phyloP scores from a whole-genome alignment of 1,140 invertebrate species.

The Aphidius ervi region DNA sequence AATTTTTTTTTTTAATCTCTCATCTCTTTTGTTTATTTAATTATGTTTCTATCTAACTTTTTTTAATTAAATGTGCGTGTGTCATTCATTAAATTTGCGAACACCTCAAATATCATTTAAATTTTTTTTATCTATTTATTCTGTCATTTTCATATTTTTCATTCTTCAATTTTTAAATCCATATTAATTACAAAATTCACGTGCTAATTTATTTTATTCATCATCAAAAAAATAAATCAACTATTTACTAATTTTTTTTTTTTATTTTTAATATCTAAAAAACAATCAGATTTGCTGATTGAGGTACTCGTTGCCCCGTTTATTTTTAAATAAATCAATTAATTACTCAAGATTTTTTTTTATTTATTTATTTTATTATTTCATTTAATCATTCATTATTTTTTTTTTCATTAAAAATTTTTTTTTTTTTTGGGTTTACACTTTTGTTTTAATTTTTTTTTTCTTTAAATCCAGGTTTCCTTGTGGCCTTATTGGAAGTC shows the following conservation, averaged over 20 bases:
- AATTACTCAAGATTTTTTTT: constrained; percentile 16
- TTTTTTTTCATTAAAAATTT: constrained; percentile 17
- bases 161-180: not conserved
- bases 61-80: constrained; percentile 10
- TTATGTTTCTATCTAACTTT: constrained; percentile 7
- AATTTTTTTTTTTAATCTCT: constrained; percentile 7
- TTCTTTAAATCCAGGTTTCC: not conserved
- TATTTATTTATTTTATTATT: constrained; percentile 21
- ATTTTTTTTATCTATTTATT: not conserved
- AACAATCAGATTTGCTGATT: constrained; percentile 25
- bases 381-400: constrained; percentile 18
- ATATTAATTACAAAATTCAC: constrained; percentile 1
- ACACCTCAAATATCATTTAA: not conserved
- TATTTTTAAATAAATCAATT: constrained; percentile 15
- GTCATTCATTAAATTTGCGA: not conserved
- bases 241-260: constrained; percentile 22
- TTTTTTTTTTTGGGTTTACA: constrained; percentile 16
- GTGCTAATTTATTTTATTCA: constrained; percentile 16
- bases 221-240: constrained; percentile 29
- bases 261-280: constrained; percentile 20
- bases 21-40: constrained; percentile 8
- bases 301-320: constrained; percentile 28
- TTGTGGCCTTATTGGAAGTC: constrained; percentile 11
- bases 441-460: constrained; percentile 8
- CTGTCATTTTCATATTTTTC: constrained; percentile 1